Base-by-base conservation (phyloP, 2,888 invertebrate genomes). In the Pyralis farinalis region DNA sequence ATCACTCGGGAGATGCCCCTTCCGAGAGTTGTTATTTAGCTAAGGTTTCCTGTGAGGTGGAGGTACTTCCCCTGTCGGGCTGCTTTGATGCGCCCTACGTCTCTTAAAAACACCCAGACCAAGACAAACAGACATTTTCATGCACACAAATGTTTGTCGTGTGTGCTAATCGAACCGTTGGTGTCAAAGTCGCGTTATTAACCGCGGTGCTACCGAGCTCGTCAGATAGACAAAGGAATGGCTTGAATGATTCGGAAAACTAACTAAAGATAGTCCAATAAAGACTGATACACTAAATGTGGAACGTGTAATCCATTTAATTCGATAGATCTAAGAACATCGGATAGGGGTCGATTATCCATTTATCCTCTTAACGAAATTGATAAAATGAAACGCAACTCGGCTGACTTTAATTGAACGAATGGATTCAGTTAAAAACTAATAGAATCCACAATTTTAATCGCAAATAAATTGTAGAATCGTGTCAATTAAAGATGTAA, bases 301-400 rank as follows among this genome's bases (percentile, higher is more conserved):
- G 55, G 77, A 81, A 58, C 79, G 76, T 70, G 73, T 82, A 75
- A 80, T 78, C 78, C 72, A 66, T 67, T 80, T 82, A 82, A 86
- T 86, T 83, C 73, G 67, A 83, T 80, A 79, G 81, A 78, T 75
- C 63, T 56, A 66, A 73, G 78, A 71, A 66, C 78, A 79, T 81
- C 63, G 66, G 63, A 87, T 87, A 79, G 84, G 86, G 87, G 87
- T 86, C 88, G 86, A 88, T 88, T 86, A 86, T 82, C 86, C 87
- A 84, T 86, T 88, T 87, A 88, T 87, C 87, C 87, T 76, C 81
- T 88, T 88, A 87, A 86, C 84, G 63, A 74, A 88, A 88, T 88
- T 87, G 87, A 86, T 87, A 86, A 87, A 88, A 88, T 79, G 87
- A 71, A 83, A 75, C 84, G 16, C 66, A 80, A 80, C 76, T 75